Evolutionary conservation across 2,113 vertebrate genomes (phyloP).

Genomic region (Cynopterus brachyotis): DNA sequence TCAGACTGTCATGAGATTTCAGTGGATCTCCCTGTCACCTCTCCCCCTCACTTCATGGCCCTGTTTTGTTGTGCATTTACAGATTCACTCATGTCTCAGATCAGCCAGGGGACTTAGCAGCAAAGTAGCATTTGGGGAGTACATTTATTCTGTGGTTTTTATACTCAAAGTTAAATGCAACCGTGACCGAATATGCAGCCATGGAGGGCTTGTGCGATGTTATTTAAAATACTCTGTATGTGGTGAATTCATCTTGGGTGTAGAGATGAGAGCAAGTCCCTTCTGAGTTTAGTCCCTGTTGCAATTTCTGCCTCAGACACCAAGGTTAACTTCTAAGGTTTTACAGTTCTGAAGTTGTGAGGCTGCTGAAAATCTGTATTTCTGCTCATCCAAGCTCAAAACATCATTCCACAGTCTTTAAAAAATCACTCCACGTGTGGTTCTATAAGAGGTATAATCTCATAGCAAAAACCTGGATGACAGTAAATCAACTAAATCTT

Average conservation of each 20-base stretch:
- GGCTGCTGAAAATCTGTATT: neutral
- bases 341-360: neutral
- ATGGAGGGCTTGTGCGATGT: neutral
- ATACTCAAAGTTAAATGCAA: neutral
- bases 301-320: neutral
- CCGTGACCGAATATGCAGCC: neutral
- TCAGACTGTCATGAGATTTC: neutral
- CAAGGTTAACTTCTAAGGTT: neutral
- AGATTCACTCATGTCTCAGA: neutral
- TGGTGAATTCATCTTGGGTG: neutral
- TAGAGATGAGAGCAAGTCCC: neutral
- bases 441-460: neutral
- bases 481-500: constrained; percentile 12
- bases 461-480: neutral
- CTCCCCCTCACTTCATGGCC: neutral
- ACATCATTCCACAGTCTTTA: neutral
- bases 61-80: neutral
- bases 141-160: neutral
- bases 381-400: constrained; percentile 26
- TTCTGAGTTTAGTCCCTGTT: neutral
- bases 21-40: neutral
- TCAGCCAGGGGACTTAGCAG: neutral
- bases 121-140: neutral
- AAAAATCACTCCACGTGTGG: neutral
- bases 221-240: neutral